These are phyloP conservation scores for Luscinia megarhynchos DNA, from an alignment of 2,797 vertebrate genomes.

Conservation along the genomic window DNA sequence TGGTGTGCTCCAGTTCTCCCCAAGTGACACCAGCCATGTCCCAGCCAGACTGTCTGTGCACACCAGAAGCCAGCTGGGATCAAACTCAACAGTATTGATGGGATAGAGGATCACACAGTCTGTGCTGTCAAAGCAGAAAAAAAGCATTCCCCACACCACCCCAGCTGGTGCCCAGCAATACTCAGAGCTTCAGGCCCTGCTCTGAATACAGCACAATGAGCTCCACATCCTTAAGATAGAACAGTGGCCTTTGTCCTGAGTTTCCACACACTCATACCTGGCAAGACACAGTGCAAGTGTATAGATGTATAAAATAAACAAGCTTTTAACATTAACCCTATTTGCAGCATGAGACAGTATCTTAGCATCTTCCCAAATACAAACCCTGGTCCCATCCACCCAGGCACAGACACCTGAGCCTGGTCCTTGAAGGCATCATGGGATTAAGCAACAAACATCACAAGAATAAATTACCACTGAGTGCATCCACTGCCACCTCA, in stretches of 20 bases:
- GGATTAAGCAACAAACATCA: neutral
- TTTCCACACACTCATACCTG: neutral
- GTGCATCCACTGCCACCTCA: neutral
- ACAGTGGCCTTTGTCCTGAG: neutral
- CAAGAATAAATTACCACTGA: neutral
- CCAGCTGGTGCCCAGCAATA: neutral
- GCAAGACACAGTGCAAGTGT: neutral
- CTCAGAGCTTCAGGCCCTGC: neutral
- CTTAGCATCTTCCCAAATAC: neutral
- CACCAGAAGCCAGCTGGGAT: neutral
- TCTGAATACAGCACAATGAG: accelerated
- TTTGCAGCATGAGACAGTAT: neutral
- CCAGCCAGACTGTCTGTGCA: neutral
- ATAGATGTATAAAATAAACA: neutral
- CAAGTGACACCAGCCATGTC: accelerated
- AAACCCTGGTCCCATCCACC: neutral
- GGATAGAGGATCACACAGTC: neutral
- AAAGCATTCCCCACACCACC: neutral
- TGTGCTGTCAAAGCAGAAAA: neutral
- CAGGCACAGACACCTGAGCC: neutral
- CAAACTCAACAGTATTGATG: neutral
- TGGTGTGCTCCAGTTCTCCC: neutral
- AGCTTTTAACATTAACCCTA: neutral
- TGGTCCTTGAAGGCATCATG: accelerated
- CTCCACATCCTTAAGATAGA: accelerated